phyloP scores from a whole-genome alignment of 2,797 vertebrate genomes.

The Microchirus variegatus region DNA sequence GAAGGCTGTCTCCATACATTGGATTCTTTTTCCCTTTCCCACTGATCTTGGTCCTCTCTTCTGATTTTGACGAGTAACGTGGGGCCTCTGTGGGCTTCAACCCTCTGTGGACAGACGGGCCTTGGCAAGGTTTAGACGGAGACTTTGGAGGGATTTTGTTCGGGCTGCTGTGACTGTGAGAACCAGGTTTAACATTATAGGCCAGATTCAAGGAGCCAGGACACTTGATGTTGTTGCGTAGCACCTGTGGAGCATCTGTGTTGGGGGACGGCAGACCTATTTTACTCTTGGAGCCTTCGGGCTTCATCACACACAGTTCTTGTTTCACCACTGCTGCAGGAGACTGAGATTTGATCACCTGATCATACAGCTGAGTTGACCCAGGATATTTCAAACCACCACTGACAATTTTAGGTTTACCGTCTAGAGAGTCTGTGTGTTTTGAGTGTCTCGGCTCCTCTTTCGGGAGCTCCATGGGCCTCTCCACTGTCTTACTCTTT shows the following conservation, averaged over 20 bases:
- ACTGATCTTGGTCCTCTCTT: constrained; percentile 81
- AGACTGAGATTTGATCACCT: constrained; percentile 73
- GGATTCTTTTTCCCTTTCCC: constrained; percentile 82
- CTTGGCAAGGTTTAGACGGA: constrained; percentile 84
- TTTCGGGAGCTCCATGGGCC: constrained; percentile 67
- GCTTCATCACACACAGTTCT: constrained; percentile 77
- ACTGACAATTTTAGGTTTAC: constrained; percentile 73
- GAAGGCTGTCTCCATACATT: constrained; percentile 75
- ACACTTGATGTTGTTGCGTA: constrained; percentile 86
- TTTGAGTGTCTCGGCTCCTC: constrained; percentile 78
- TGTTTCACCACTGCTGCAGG: constrained; percentile 76
- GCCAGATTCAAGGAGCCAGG: constrained; percentile 82
- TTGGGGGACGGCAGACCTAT: constrained; percentile 80
- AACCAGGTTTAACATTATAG: constrained; percentile 72
- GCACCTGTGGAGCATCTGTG: constrained; percentile 75
- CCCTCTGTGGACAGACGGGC: constrained; percentile 68
- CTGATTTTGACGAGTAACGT: constrained; percentile 81
- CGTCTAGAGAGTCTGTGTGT: constrained; percentile 74
- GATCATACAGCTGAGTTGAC: constrained; percentile 76
- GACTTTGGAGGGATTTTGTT: constrained; percentile 91
- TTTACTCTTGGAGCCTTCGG: constrained; percentile 84
- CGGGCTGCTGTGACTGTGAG: constrained; percentile 85
- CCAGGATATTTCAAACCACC: constrained; percentile 84
- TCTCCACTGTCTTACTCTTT: constrained; percentile 71
- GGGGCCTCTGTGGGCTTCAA: constrained; percentile 71